phyloP scores from a whole-genome alignment of 2,888 invertebrate species.

The Drosophila paranaensis region DNA sequence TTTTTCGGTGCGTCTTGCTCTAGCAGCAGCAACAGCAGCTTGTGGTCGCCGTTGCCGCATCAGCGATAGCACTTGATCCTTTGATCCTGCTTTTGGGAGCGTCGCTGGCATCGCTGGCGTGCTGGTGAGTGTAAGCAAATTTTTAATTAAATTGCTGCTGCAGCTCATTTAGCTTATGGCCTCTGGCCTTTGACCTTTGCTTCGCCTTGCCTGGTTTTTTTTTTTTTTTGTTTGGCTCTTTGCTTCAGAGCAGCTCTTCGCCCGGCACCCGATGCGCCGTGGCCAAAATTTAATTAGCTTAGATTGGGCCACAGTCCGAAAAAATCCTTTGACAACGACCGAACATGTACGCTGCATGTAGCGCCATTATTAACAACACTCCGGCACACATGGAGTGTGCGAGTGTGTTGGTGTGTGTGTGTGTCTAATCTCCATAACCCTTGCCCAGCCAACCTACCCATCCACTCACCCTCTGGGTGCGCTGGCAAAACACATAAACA shows the following conservation, averaged over 20 bases:
- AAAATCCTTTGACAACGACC: constrained; percentile 58
- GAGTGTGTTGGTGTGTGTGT: background rate
- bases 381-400: background rate
- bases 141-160: constrained; percentile 70
- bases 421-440: constrained; percentile 11
- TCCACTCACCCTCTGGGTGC: background rate
- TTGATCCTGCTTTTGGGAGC: constrained; percentile 44
- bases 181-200: constrained; percentile 50
- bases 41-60: constrained; percentile 73
- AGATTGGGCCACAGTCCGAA: constrained; percentile 58
- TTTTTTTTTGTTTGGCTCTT: constrained; percentile 1
- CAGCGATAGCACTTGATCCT: constrained; percentile 72
- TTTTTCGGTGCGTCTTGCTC: background rate
- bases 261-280: constrained; percentile 35
- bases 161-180: constrained; percentile 58
- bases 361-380: constrained; percentile 41
- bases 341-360: constrained; percentile 46
- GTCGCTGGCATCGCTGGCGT: background rate
- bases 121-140: constrained; percentile 25
- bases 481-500: constrained; percentile 44
- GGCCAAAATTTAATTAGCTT: constrained; percentile 76
- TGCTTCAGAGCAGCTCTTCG: constrained; percentile 20
- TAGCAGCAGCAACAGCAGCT: constrained; percentile 56
- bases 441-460: background rate
- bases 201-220: background rate